Conservation (phyloP, 2,797 vertebrate species). For the Sebastes matsubarae region DNA sequence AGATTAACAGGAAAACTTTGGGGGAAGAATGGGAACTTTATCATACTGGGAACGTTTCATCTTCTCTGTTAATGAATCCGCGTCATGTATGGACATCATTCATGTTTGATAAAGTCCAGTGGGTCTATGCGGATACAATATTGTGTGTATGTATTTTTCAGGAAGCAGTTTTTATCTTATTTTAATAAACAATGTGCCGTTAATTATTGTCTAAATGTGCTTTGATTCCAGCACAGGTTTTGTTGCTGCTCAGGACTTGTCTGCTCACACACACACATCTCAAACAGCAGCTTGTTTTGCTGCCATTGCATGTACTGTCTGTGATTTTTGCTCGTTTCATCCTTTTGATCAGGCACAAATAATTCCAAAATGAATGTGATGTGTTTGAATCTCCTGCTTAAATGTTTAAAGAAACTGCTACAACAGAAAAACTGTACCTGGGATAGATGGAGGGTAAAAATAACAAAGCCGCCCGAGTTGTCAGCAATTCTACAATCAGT, state of each 20-base stretch:
- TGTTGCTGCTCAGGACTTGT: not conserved
- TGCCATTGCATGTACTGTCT: not conserved
- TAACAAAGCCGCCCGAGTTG: conserved; percentile 44
- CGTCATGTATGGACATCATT: conserved; percentile 14
- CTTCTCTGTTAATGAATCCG: conserved; percentile 41
- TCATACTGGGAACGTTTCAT: conserved; percentile 20
- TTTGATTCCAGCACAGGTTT: not conserved
- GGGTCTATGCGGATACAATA: not conserved
- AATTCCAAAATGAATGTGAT: conserved; percentile 38
- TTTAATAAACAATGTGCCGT: not conserved
- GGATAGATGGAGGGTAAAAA: conserved; percentile 7
- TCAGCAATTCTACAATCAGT: conserved; percentile 45
- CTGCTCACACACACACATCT: not conserved
- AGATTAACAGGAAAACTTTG: conserved; percentile 58
- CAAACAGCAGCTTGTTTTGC: conserved; percentile 14
- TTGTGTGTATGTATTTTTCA: not conserved
- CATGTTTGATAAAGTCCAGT: conserved; percentile 1
- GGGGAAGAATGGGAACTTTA: conserved; percentile 25
- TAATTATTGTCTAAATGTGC: not conserved
- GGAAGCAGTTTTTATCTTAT: not conserved
- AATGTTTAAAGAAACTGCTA: conserved; percentile 45
- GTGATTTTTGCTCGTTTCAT: conserved; percentile 38
- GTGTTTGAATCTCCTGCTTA: conserved; percentile 37
- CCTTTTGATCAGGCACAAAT: conserved; percentile 47
- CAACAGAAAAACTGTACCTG: not conserved